Evolutionary conservation across 64 coral and sea anemone genomes (phyloP).

Genomic region (Montipora foliosa): DNA sequence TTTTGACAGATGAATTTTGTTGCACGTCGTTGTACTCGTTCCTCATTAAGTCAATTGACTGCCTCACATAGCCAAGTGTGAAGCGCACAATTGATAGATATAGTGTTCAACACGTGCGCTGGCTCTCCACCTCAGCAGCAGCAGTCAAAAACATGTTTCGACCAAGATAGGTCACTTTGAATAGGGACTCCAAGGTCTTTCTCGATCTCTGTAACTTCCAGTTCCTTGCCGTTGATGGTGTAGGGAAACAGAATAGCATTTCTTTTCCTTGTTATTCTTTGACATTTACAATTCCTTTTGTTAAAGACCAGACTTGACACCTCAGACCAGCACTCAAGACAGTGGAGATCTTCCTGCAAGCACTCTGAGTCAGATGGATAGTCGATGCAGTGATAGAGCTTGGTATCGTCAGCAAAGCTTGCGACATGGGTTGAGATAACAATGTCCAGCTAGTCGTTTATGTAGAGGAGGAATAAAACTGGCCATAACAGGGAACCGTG

Average conservation of each 20-base stretch:
- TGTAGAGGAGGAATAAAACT: constrained; percentile 51
- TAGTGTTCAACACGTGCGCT: background rate
- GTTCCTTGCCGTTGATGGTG: constrained; percentile 9
- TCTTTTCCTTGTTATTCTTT: too few relatives aligned
- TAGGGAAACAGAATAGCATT: background rate
- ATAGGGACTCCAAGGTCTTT: constrained; percentile 54
- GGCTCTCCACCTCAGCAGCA: background rate
- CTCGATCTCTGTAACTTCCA: constrained; percentile 7
- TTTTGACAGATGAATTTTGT: background rate
- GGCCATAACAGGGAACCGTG: constrained; percentile 60
- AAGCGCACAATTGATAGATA: background rate
- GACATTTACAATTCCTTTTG: constrained; percentile 35
- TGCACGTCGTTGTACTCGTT: background rate
- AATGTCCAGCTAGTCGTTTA: constrained; percentile 16
- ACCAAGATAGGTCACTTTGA: constrained; percentile 23
- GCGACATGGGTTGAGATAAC: constrained; percentile 16
- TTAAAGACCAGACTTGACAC: constrained; percentile 56
- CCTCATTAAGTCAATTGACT: background rate
- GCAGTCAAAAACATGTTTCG: background rate
- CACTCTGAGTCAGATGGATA: background rate
- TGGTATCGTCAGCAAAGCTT: constrained; percentile 37
- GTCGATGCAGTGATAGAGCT: background rate
- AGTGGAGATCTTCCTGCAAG: constrained; percentile 34
- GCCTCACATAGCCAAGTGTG: background rate
- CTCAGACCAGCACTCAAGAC: constrained; percentile 49